A percentile compares a stretch with the other conserved stretches of the same genome.
phyloP scores from a whole-genome alignment of 2,113 vertebrate species.

The Bubalus kerabau region DNA sequence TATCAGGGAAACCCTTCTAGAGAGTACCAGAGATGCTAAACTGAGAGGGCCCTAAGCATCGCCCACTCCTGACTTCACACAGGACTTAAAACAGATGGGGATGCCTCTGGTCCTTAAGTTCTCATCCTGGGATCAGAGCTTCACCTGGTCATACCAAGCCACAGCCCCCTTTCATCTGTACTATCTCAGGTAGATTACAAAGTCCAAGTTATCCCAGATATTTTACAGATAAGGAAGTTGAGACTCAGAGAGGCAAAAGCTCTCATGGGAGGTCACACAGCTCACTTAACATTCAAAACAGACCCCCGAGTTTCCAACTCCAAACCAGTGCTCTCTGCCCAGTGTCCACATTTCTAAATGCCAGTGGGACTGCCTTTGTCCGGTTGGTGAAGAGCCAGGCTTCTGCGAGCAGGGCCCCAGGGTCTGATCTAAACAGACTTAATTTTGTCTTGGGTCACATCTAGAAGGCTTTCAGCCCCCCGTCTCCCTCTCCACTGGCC shows the following conservation, averaged over 20 bases:
- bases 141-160: fast-evolving
- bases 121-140: neutral
- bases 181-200: neutral
- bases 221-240: neutral
- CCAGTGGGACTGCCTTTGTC: neutral
- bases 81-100: neutral
- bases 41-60: neutral
- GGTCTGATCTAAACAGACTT: neutral
- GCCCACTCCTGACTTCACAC: fast-evolving
- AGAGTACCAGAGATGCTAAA: neutral
- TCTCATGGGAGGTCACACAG: neutral
- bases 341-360: neutral
- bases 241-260: neutral
- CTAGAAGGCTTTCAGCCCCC: neutral
- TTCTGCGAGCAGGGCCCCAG: neutral
- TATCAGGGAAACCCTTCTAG: neutral
- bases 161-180: neutral
- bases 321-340: neutral
- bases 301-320: neutral
- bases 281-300: neutral
- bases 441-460: neutral
- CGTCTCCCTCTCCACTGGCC: neutral
- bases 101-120: fast-evolving
- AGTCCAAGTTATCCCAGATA: neutral
- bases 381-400: neutral